Evolutionary conservation across 2,888 invertebrate species (phyloP).

Genomic region (Drosophila kuntzei): DNA sequence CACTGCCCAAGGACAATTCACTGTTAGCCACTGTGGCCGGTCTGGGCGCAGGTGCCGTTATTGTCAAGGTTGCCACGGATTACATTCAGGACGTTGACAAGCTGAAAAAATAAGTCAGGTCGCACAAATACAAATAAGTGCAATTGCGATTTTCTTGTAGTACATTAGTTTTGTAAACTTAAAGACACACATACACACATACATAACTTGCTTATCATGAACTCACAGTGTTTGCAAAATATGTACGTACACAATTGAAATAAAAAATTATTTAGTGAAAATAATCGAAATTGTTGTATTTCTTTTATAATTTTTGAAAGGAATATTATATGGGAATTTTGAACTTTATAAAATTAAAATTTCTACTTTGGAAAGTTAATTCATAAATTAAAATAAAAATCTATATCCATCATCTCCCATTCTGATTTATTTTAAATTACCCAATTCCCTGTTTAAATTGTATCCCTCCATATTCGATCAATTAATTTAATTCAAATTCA

Average conservation of each 20-base stretch:
- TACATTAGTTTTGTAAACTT: slow-evolving; percentile 37
- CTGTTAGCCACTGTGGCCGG: slow-evolving; percentile 82
- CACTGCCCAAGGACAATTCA: slow-evolving; percentile 86
- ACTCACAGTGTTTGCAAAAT: slow-evolving; percentile 24
- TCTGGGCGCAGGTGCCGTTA: slow-evolving; percentile 81
- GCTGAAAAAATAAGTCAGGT: slow-evolving; percentile 59
- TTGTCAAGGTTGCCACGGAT: slow-evolving; percentile 84
- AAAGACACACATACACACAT: slow-evolving; percentile 3
- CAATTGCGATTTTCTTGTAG: slow-evolving; percentile 27
- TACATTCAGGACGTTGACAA: slow-evolving; percentile 84
- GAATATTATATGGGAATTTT: too few relatives aligned
- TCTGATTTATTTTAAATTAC: neutral
- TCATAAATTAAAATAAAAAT: too few relatives aligned
- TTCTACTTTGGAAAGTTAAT: too few relatives aligned
- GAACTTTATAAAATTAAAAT: too few relatives aligned
- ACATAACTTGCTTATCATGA: slow-evolving; percentile 19
- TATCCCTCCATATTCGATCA: slow-evolving; percentile 1
- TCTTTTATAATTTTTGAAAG: neutral
- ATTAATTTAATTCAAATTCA: slow-evolving; percentile 7
- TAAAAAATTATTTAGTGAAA: slow-evolving; percentile 57
- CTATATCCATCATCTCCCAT: too few relatives aligned
- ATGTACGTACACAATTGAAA: slow-evolving; percentile 29
- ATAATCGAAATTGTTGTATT: neutral
- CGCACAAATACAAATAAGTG: neutral
- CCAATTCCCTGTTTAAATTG: neutral